A percentile compares a stretch with the other conserved stretches of the same genome.
phyloP scores from a whole-genome alignment of 2,888 invertebrate species.

The Eupithecia subumbrata region DNA sequence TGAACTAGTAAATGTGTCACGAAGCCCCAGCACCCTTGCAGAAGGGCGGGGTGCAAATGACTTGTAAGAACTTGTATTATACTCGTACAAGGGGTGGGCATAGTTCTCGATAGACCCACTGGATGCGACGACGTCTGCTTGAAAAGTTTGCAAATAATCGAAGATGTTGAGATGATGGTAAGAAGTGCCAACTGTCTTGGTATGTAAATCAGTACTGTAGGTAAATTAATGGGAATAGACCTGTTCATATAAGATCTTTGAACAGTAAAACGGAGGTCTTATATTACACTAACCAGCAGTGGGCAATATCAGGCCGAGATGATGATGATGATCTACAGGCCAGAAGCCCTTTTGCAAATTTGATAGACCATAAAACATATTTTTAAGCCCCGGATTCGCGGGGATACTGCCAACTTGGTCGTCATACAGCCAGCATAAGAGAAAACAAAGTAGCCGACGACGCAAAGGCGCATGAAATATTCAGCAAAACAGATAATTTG shows the following conservation, averaged over 20 bases:
- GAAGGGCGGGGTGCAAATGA: constrained; percentile 49
- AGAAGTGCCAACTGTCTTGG: not conserved
- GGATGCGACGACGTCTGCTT: constrained; percentile 26
- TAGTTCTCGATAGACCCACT: constrained; percentile 42
- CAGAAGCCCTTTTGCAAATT: not conserved
- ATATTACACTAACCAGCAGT: not conserved
- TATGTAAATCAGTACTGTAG: not conserved
- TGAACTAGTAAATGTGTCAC: constrained; percentile 66
- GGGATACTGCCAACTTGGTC: not conserved
- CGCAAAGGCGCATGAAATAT: not conserved
- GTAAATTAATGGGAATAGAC: not conserved
- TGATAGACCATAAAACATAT: not conserved
- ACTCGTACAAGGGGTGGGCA: constrained; percentile 30
- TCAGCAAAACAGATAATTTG: not conserved
- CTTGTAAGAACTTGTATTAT: constrained; percentile 46
- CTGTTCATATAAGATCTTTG: not conserved
- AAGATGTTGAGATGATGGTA: not conserved
- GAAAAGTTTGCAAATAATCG: constrained; percentile 36
- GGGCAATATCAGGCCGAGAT: not conserved
- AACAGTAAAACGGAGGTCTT: not conserved
- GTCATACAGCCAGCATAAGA: not conserved
- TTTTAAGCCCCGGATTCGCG: not conserved
- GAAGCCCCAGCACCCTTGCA: constrained; percentile 54
- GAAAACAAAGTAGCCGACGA: not conserved
- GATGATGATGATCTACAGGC: not conserved